Conservation (phyloP, 2,797 vertebrate genomes). For the Syngnathus acus region DNA sequence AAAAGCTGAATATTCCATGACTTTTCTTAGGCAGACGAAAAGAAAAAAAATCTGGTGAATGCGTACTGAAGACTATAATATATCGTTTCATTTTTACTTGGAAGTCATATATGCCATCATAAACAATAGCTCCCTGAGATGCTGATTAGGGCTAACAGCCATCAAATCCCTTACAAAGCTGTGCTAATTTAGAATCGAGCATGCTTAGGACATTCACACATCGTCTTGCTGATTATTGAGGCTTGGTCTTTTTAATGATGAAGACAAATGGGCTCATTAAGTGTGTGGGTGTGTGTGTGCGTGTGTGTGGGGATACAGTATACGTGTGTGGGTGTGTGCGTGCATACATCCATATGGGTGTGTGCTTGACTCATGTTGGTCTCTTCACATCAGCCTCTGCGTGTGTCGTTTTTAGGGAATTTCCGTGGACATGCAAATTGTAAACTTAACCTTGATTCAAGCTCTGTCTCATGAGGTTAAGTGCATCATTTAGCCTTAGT, state of each 20-base stretch:
- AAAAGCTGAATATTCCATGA: neutral
- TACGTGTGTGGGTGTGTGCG: neutral
- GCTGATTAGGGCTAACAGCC: constrained; percentile 6
- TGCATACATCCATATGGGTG: constrained; percentile 6
- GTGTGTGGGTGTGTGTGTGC: constrained; percentile 9
- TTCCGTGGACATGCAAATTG: constrained; percentile 29
- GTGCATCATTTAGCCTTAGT: constrained; percentile 38
- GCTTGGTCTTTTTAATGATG: constrained; percentile 51
- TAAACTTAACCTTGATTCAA: constrained; percentile 43
- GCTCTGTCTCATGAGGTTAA: constrained; percentile 43
- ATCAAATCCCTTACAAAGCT: constrained; percentile 6
- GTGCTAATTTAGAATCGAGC: constrained; percentile 22
- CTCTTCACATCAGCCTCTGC: neutral
- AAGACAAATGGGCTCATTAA: constrained; percentile 60
- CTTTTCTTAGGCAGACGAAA: neutral
- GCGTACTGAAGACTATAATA: neutral
- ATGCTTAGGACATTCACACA: constrained; percentile 21
- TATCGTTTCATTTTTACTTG: neutral
- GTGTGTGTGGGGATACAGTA: constrained; percentile 2
- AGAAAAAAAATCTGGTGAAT: neutral
- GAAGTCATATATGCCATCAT: neutral
- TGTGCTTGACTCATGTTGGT: constrained; percentile 5
- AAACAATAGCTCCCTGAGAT: neutral
- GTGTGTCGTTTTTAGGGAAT: neutral
- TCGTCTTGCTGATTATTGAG: constrained; percentile 33